phyloP scores from a whole-genome alignment of 2,888 invertebrate genomes.

The Caenorhabditis afra region DNA sequence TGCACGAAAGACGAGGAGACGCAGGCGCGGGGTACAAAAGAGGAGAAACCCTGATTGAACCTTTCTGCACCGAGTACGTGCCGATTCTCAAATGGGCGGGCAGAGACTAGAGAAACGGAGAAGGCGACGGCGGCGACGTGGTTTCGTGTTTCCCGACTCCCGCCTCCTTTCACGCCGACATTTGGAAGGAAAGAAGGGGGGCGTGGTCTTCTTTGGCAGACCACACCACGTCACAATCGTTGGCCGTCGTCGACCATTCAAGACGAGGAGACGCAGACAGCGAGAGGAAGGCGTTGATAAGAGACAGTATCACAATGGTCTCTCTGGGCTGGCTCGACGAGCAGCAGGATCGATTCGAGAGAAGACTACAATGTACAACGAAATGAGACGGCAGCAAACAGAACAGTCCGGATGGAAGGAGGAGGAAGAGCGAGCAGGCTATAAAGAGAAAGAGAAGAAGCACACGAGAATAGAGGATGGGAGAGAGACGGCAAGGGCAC shows the following conservation, averaged over 20 bases:
- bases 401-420: no score
- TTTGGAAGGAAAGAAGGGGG: background rate
- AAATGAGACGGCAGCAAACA: no score
- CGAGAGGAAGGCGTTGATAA: conserved; percentile 9
- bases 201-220: background rate
- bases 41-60: conserved; percentile 15
- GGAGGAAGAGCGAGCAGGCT: no score
- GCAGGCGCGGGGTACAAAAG: no score
- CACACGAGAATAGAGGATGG: background rate
- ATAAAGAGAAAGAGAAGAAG: no score
- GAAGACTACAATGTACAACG: no score
- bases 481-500: conserved; percentile 11
- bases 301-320: background rate
- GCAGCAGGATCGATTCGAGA: no score
- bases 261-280: conserved; percentile 27
- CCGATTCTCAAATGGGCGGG: conserved; percentile 25
- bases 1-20: conserved; percentile 17
- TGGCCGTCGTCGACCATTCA: no score
- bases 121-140: conserved; percentile 7
- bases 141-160: conserved; percentile 1
- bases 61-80: conserved; percentile 52
- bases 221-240: no score
- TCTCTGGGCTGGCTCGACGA: no score
- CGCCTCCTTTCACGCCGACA: no score
- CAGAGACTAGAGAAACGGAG: conserved; percentile 7